Conservation (phyloP, 1,140 invertebrate species). For the Cephus cinctus region DNA sequence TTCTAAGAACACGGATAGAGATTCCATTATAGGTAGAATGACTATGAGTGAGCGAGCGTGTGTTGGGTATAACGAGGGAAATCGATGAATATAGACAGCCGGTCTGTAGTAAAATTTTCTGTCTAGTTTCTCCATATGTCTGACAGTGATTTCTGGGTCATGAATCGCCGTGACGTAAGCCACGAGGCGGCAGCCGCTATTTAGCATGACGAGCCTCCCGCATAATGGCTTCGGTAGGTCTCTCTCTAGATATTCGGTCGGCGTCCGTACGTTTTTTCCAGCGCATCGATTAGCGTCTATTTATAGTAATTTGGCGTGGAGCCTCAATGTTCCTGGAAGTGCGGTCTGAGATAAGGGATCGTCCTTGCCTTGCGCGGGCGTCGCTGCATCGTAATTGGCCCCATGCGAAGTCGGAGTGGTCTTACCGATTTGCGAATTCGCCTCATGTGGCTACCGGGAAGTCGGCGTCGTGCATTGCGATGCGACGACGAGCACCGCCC, state of each 20-base stretch:
- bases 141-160: too few relatives aligned
- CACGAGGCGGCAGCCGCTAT: too few relatives aligned
- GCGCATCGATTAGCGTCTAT: slow-evolving; percentile 47
- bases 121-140: too few relatives aligned
- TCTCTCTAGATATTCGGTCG: slow-evolving; percentile 21
- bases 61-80: too few relatives aligned
- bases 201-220: too few relatives aligned
- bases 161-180: too few relatives aligned
- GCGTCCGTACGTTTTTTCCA: slow-evolving; percentile 36
- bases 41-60: too few relatives aligned
- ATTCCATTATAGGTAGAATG: too few relatives aligned
- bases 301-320: slow-evolving; percentile 51
- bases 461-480: slow-evolving; percentile 47
- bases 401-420: neutral
- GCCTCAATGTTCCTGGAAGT: slow-evolving; percentile 36
- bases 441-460: slow-evolving; percentile 53
- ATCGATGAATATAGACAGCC: too few relatives aligned
- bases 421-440: slow-evolving; percentile 44
- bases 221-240: neutral
- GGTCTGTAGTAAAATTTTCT: too few relatives aligned
- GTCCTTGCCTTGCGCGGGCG: slow-evolving; percentile 42
- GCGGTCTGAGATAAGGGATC: slow-evolving; percentile 45
- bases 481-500: slow-evolving; percentile 35
- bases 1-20: too few relatives aligned
- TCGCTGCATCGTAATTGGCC: slow-evolving; percentile 37